phyloP scores from a whole-genome alignment of 37 sponge, comb jelly and placozoan genomes.

The Spongia lamella region DNA sequence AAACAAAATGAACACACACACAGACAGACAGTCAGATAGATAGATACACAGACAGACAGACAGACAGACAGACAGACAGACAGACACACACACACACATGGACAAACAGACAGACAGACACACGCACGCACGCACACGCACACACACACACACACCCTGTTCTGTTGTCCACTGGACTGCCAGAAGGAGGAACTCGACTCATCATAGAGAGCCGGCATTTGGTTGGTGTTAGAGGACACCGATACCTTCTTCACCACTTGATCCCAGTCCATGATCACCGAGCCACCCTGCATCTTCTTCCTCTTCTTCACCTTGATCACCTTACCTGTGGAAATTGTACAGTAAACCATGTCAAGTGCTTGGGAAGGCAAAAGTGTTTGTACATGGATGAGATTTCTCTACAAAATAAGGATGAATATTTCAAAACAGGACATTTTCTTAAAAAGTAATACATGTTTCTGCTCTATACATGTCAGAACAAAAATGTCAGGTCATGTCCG shows the following conservation, averaged over 20 bases:
- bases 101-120: neutral
- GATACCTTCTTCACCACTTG: constrained; percentile 70
- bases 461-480: too few relatives aligned
- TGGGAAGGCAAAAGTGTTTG: too few relatives aligned
- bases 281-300: constrained; percentile 82
- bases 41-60: too few relatives aligned
- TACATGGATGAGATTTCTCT: too few relatives aligned
- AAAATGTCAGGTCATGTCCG: too few relatives aligned
- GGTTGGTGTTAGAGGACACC: constrained; percentile 70
- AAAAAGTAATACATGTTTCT: too few relatives aligned
- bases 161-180: constrained; percentile 91
- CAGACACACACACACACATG: constrained; percentile 1
- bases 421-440: too few relatives aligned
- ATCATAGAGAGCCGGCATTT: constrained; percentile 66
- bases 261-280: constrained; percentile 86
- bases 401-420: too few relatives aligned
- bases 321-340: too few relatives aligned
- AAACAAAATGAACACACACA: neutral
- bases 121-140: constrained; percentile 21
- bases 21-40: too few relatives aligned
- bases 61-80: neutral
- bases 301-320: constrained; percentile 14
- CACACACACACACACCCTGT: constrained; percentile 51
- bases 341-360: too few relatives aligned
- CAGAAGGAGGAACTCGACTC: constrained; percentile 71